Conservation (phyloP, 2,797 vertebrate genomes). For the Sparidentex hasta region DNA sequence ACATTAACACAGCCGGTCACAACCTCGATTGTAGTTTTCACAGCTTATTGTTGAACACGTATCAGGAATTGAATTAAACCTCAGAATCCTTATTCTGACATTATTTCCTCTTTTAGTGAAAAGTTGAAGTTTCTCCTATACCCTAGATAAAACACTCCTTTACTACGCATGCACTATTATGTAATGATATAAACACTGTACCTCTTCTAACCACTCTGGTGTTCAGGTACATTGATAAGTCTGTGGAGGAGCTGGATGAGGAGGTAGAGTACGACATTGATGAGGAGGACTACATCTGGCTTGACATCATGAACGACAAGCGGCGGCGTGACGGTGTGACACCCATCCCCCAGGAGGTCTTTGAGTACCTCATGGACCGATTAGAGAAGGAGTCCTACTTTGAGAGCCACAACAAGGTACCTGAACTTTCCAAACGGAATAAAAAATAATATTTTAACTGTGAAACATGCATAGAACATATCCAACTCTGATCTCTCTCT, state of each 20-base stretch:
- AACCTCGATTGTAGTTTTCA: slow-evolving; percentile 1
- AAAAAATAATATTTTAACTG: background rate
- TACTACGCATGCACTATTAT: background rate
- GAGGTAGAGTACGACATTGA: slow-evolving; percentile 99
- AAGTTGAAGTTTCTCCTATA: background rate
- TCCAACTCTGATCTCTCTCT: background rate
- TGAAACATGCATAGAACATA: background rate
- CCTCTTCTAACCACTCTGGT: background rate
- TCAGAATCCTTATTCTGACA: background rate
- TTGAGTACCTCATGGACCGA: slow-evolving; percentile 98
- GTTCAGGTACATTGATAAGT: slow-evolving; percentile 97
- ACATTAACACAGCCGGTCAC: background rate
- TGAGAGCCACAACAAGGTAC: slow-evolving; percentile 97
- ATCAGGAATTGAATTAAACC: background rate
- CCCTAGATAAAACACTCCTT: background rate
- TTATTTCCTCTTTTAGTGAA: slow-evolving; percentile 18
- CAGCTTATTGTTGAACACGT: background rate
- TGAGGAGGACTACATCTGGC: slow-evolving; percentile 99
- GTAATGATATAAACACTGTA: background rate
- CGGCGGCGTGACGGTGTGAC: slow-evolving; percentile 94
- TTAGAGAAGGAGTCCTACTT: slow-evolving; percentile 99
- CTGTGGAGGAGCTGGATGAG: slow-evolving; percentile 97
- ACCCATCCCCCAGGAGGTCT: slow-evolving; percentile 96
- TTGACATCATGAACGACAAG: slow-evolving; percentile 99
- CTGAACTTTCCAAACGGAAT: background rate